phyloP scores from a whole-genome alignment of 1,140 invertebrate species.

The Meteorus sp. region DNA sequence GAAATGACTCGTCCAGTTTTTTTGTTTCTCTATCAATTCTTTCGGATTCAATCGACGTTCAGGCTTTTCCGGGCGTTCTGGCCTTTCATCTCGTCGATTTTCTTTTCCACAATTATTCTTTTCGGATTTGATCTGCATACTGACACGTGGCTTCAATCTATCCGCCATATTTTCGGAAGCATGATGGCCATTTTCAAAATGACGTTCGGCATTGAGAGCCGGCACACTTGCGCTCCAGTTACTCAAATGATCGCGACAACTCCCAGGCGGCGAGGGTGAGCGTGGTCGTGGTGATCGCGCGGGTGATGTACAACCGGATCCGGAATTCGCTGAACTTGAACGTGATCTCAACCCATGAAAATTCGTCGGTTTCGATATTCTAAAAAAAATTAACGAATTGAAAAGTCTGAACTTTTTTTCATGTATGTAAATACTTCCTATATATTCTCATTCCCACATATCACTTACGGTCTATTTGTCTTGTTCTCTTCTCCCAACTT shows the following conservation, averaged over 20 bases:
- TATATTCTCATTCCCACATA: conserved; percentile 2
- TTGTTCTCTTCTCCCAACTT: conserved; percentile 81
- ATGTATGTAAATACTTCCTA: not conserved
- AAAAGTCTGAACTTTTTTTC: not conserved
- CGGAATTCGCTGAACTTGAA: conserved; percentile 65
- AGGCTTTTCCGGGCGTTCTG: conserved; percentile 73
- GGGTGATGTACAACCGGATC: conserved; percentile 62
- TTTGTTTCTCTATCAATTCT: conserved; percentile 85
- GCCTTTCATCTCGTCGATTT: conserved; percentile 63
- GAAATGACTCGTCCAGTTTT: conserved; percentile 90
- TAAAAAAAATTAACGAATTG: conserved; percentile 19
- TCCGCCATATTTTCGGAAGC: conserved; percentile 34
- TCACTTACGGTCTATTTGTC: conserved; percentile 55
- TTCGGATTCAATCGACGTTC: conserved; percentile 80
- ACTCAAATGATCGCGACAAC: conserved; percentile 44
- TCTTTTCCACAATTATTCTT: conserved; percentile 44
- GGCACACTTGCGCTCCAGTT: conserved; percentile 56
- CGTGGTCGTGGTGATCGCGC: conserved; percentile 51
- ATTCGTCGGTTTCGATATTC: conserved; percentile 47
- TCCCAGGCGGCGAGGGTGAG: conserved; percentile 55
- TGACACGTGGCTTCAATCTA: conserved; percentile 34
- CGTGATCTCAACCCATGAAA: conserved; percentile 58
- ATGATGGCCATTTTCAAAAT: conserved; percentile 52
- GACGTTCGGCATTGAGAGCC: conserved; percentile 51
- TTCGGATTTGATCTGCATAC: conserved; percentile 36